Conservation (phyloP, 1,140 invertebrate species). For the Drosophila subpulchrella region DNA sequence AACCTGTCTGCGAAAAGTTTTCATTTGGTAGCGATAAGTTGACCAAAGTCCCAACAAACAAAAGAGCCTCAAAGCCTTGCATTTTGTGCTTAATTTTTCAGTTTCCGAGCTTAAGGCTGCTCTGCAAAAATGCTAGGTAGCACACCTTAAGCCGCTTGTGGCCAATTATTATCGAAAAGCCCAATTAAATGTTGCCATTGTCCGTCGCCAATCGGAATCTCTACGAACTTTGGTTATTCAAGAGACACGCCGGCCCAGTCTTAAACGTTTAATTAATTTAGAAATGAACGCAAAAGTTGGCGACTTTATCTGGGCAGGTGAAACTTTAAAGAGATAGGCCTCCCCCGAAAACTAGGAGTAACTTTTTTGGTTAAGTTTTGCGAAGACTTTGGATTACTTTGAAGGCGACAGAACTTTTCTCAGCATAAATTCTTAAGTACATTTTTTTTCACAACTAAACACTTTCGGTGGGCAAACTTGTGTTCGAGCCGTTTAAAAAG, state of each 20-base stretch:
- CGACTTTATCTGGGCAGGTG: constrained; percentile 40
- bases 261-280: constrained; percentile 61
- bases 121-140: neutral
- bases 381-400: constrained; percentile 44
- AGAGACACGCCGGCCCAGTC: constrained; percentile 12
- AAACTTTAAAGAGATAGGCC: constrained; percentile 59
- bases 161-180: constrained; percentile 50
- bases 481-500: constrained; percentile 39
- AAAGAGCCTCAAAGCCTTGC: neutral
- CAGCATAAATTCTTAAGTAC: constrained; percentile 23
- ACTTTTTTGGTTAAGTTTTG: constrained; percentile 40
- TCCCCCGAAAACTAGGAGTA: constrained; percentile 33
- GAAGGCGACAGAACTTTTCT: constrained; percentile 45
- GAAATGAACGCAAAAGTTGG: constrained; percentile 53
- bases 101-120: neutral
- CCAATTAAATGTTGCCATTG: constrained; percentile 59
- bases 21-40: constrained; percentile 6
- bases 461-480: constrained; percentile 30
- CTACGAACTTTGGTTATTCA: constrained; percentile 26
- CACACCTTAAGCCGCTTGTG: constrained; percentile 42
- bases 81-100: constrained; percentile 16
- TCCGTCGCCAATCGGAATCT: constrained; percentile 34
- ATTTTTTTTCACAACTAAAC: constrained; percentile 58
- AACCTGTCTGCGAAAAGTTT: constrained; percentile 1
- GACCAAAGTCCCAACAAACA: constrained; percentile 12